Base-by-base conservation (phyloP, 2,113 vertebrate species). In the Cyprinodon tularosa region DNA sequence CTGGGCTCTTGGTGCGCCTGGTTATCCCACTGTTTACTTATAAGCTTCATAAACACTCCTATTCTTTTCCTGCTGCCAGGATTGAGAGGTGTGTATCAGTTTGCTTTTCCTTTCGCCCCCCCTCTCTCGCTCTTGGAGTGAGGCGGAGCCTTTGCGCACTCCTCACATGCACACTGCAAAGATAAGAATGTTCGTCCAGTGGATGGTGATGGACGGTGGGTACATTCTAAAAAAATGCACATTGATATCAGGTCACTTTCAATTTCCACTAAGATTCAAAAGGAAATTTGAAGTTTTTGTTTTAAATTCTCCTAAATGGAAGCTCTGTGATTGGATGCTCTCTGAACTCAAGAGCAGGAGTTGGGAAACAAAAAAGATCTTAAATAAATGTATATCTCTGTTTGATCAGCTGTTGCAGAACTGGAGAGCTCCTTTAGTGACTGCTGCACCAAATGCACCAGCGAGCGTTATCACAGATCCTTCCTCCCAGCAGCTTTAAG, bases 111-210 rank as follows among this genome's bases (percentile, higher is more conserved):
- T 80, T 90, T 83, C 85, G 74, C 68, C 45, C 86, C 59, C 20
- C 45, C 22, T 29, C 83, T 89, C 78, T 74, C 61, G 87, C 74
- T 80, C 89, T 95, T 94, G 93, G 64, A 94, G 88, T 86, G 90
- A 96, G 96, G 96, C 96, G 96, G 96, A 95, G 96, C 95, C 94
- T 96, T 95, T 89, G 93, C 94, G 93, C 87, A 94, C 93, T 95
- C 94, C 94, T 91, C 77, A 0, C 57, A 37, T 50, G 63, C 61
- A n/a, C 63, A n/a, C 50, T 20, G 50, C 62, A 65, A 61, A 12
- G 62, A 79, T 10, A 72, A 84, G 62, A 81, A 12, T 66, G 81
- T 79, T 59, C 63, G 60, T 70, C 66, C 48, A 45, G 63, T 22
- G 77, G 72, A 77, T 84, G 78, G 45, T 81, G 74, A 85, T 82